Evolutionary conservation across 2,888 invertebrate genomes (phyloP).

Genomic region (Vesta saturnalis): DNA sequence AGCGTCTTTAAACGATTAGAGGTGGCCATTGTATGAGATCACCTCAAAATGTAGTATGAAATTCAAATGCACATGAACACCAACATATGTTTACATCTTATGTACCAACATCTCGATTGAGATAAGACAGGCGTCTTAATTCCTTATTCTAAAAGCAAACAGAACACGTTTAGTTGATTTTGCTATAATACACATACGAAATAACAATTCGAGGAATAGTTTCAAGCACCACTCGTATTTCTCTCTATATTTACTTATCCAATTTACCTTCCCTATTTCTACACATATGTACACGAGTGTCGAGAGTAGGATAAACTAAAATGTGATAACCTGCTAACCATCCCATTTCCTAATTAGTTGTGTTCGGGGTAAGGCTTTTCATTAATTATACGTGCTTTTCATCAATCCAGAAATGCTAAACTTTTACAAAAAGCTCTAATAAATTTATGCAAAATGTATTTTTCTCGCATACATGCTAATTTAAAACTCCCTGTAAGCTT

Average conservation of each 20-base stretch:
- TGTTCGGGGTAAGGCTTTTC: not conserved
- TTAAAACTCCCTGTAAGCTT: not conserved
- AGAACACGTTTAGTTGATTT: not conserved
- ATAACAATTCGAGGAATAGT: slow-evolving; percentile 21
- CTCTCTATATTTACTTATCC: slow-evolving; percentile 19
- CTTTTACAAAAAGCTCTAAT: not conserved
- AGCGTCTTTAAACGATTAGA: no score
- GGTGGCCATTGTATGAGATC: no score
- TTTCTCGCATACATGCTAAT: not conserved
- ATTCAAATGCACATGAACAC: no score
- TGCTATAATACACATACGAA: slow-evolving; percentile 14
- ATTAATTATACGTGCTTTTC: not conserved
- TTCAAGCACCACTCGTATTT: slow-evolving; percentile 14
- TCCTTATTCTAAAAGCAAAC: not conserved
- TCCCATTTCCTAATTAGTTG: not conserved
- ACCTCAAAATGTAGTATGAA: no score
- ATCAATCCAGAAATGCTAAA: not conserved
- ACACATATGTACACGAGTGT: not conserved
- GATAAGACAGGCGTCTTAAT: not conserved
- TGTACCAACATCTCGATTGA: not conserved
- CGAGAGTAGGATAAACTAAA: no score
- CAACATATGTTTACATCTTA: not conserved
- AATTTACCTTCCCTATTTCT: slow-evolving; percentile 11
- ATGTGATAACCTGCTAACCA: not conserved
- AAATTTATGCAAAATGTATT: not conserved